Base-by-base conservation (phyloP, 2,797 vertebrate species). In the Carapus acus region DNA sequence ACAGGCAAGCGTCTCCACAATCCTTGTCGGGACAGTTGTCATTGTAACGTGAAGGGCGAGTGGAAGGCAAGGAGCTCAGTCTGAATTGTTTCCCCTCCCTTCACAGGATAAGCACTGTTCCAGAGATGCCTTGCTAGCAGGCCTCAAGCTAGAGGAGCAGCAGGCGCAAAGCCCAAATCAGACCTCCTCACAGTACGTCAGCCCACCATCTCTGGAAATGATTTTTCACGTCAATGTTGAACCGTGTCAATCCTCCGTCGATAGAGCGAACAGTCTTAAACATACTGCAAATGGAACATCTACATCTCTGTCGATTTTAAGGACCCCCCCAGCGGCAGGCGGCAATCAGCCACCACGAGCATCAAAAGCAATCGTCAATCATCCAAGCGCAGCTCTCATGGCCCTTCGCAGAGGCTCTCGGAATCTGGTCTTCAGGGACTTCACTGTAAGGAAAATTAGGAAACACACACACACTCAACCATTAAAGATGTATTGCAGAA, bases 341-440 rank as follows among this genome's bases (percentile, higher is more conserved):
- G 77, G 87, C 70, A 80, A 89, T 68, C 88, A 91, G 31, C 79
- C 91, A 78, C 87, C 91, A 22, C 88, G 93, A 87, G 85, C 94
- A 74, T 94, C 95, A 60, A 99, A 98, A 90, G 92, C 94, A 70
- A 96, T 99, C 77, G 94, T 93, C 81, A 98, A 94, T 87, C 96
- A 99, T 84, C 96, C 96, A 23, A 97, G 96, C 63, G 96, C 96
- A 77, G 96, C 96, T 67, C 92, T 99, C 54, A 97, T 99, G 94
- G 96, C 96, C 63, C 89, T 99, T 17, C 90, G 96, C 65, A 90
- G 96, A 75, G 96, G 96, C 82, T 98, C 96, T 57, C 90, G 96
- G 77, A 98, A 97, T 86, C 90, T 99, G 69, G 93, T 96, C 88
- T 99, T 99, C 90, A 93, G 93, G 90, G 96, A 98, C 86, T 98